Evolutionary conservation across 2,797 vertebrate species (phyloP).

Genomic region (Pseudomugil gertrudae): DNA sequence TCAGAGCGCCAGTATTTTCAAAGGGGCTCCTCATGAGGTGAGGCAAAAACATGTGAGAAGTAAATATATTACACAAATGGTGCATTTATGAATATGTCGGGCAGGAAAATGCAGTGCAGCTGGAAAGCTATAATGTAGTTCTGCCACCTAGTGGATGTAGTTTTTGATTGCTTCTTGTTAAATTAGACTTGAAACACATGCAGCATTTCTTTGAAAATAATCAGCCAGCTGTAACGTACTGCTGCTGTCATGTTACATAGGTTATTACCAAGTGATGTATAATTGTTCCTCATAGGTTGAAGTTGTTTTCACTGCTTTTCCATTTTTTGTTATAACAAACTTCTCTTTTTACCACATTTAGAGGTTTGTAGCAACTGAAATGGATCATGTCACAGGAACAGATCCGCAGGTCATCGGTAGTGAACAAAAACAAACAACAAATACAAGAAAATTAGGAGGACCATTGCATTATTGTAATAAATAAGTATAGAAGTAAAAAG

Average conservation of each 20-base stretch:
- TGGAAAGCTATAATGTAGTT: not conserved
- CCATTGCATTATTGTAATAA: not conserved
- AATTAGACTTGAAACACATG: not conserved
- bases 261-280: constrained; percentile 1
- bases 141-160: constrained; percentile 66
- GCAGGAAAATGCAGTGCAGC: constrained; percentile 13
- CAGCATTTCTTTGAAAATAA: constrained; percentile 10
- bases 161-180: not conserved
- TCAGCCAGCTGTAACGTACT: constrained; percentile 14
- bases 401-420: too few relatives aligned
- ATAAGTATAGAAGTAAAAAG: not conserved
- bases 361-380: not conserved
- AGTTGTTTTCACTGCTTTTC: not conserved
- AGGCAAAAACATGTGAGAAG: constrained; percentile 22
- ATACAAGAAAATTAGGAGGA: too few relatives aligned
- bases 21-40: constrained; percentile 96
- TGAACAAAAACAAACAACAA: too few relatives aligned
- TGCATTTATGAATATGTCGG: constrained; percentile 24
- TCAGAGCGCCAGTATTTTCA: constrained; percentile 97
- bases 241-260: constrained; percentile 21
- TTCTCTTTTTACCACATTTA: not conserved
- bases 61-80: not conserved
- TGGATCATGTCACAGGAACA: too few relatives aligned
- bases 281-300: constrained; percentile 11
- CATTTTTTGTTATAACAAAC: not conserved